Conservation (phyloP, 2,888 invertebrate genomes). For the Bombyx huttoni region DNA sequence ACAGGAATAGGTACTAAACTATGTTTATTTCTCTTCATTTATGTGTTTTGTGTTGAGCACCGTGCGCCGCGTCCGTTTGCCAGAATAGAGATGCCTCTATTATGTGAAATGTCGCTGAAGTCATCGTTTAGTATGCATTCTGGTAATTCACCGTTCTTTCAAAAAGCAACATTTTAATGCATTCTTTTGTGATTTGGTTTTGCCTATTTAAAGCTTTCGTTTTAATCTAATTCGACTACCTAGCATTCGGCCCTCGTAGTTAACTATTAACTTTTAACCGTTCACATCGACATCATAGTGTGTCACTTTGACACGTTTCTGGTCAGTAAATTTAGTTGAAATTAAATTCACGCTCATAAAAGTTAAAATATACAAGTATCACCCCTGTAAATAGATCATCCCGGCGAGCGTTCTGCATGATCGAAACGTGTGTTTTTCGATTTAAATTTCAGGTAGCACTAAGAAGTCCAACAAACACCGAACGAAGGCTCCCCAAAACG, state of each 20-base stretch:
- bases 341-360: neutral
- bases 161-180: slow-evolving; percentile 70
- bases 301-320: slow-evolving; percentile 3
- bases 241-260: slow-evolving; percentile 37
- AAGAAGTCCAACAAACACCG: slow-evolving; percentile 51
- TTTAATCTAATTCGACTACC: slow-evolving; percentile 46
- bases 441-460: slow-evolving; percentile 63
- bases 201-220: slow-evolving; percentile 53
- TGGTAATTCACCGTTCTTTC: slow-evolving; percentile 36
- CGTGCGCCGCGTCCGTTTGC: slow-evolving; percentile 56
- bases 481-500: slow-evolving; percentile 22
- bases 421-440: slow-evolving; percentile 70
- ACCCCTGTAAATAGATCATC: slow-evolving; percentile 60
- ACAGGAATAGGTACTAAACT: slow-evolving; percentile 71
- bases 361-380: neutral
- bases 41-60: slow-evolving; percentile 69
- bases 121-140: slow-evolving; percentile 52
- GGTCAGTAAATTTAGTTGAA: neutral
- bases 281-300: slow-evolving; percentile 22
- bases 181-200: slow-evolving; percentile 56
- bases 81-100: slow-evolving; percentile 56
- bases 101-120: slow-evolving; percentile 46
- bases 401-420: slow-evolving; percentile 68
- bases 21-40: slow-evolving; percentile 63
- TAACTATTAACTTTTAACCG: slow-evolving; percentile 56